Base-by-base conservation (phyloP, 2,888 invertebrate genomes). In the Bombylius discolor region DNA sequence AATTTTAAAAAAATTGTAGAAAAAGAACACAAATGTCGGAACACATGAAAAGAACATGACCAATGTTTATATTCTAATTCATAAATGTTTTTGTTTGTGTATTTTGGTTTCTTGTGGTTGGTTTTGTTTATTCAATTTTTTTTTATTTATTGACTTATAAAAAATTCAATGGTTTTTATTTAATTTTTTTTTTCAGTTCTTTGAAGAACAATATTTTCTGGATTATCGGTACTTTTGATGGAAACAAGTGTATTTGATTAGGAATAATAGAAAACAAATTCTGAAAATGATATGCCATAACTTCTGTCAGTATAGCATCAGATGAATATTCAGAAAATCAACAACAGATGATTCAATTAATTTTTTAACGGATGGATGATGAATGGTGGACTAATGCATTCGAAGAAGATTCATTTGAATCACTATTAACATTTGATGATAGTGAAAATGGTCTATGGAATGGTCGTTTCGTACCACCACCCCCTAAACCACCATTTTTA, bases 401-500 rank as follows among this genome's bases (percentile, higher is more conserved):
- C 45, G 73, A 71, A 63, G 74, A 72, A 66, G 74, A 74, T 65
- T 70, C 73, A 59, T 74, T 72, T 64, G 70, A 72, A 55, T 73
- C 74, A 60, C 74, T 73, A 62, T 63, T 74, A 66, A 70, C 73
- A 56, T 73, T 74, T 64, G 74, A 74, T 64, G 70, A 70, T 61
- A 73, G 74, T 65, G 73, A 73, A 62, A 70, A 70, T 62, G 74
- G 73, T 13, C 65, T 74, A 53, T 74, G 73, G 72, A 74, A 73
- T 64, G 74, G 74, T 56, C 69, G 77, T 64, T 83, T 82, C 70
- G 79, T 84, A 63, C 82, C 83, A 60, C 84, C 84, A 59, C 84
- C 84, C 57, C 84, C 84, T 39, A 75, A 83, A 63, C 81, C 83
- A 55, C 78, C 82, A 51, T 81, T 80, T 69, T 76, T 83, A 61